These are phyloP conservation scores for Decapterus maruadsi DNA, from an alignment of 2,797 vertebrate genomes.

Conservation along the genomic window DNA sequence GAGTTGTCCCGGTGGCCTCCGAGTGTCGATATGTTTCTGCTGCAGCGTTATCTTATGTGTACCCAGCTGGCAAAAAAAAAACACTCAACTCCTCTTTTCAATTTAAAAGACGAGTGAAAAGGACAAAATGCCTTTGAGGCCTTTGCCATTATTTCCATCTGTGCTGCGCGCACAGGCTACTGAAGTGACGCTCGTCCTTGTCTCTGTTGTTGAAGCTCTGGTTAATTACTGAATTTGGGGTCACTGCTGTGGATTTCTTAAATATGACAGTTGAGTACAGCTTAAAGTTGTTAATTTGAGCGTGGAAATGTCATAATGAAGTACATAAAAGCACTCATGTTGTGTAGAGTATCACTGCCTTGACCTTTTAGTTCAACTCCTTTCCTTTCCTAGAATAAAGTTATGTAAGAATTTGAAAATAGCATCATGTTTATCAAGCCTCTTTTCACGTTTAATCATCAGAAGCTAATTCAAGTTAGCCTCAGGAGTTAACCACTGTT, in stretches of 20 bases:
- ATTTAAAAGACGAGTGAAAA: slow-evolving; percentile 31
- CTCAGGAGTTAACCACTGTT: not conserved
- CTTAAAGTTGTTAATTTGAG: slow-evolving; percentile 13
- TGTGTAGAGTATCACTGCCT: too few relatives aligned
- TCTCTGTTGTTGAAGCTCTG: slow-evolving; percentile 26
- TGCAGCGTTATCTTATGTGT: slow-evolving; percentile 35
- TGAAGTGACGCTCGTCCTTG: slow-evolving; percentile 25
- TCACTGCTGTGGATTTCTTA: slow-evolving; percentile 31
- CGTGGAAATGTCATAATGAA: not conserved
- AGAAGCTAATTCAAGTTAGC: not conserved
- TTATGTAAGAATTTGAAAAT: not conserved
- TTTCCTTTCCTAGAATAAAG: too few relatives aligned
- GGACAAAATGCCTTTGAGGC: slow-evolving; percentile 46
- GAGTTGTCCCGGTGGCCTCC: slow-evolving; percentile 43
- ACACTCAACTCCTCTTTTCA: slow-evolving; percentile 20
- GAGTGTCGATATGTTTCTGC: slow-evolving; percentile 32
- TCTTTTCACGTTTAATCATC: not conserved
- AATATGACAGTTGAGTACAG: slow-evolving; percentile 20
- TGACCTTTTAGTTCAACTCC: too few relatives aligned
- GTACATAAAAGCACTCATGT: not conserved
- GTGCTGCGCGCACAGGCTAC: slow-evolving; percentile 8
- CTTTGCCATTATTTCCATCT: slow-evolving; percentile 39
- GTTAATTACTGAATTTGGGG: slow-evolving; percentile 41
- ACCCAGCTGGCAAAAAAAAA: slow-evolving; percentile 47
- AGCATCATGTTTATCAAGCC: not conserved